These are phyloP conservation scores for Pachliopta kotzebuea DNA, from an alignment of 2,888 invertebrate species.

Conservation along the genomic window DNA sequence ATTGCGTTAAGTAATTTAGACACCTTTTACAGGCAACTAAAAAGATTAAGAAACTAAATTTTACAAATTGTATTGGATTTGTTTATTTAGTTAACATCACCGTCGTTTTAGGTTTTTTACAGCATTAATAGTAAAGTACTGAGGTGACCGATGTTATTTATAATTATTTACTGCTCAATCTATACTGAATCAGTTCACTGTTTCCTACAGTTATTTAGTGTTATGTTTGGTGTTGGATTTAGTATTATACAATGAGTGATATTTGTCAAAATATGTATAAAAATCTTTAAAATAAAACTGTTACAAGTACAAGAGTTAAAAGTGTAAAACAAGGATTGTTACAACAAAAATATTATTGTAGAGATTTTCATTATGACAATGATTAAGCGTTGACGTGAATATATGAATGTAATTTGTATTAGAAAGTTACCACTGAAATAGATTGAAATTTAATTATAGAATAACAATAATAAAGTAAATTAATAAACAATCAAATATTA, in stretches of 20 bases:
- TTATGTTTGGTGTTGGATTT: too few relatives aligned
- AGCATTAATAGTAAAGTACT: too few relatives aligned
- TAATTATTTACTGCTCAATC: too few relatives aligned
- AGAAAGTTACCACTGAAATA: background rate
- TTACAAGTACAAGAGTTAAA: too few relatives aligned
- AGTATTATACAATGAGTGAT: too few relatives aligned
- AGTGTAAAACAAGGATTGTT: background rate
- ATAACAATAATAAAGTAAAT: slow-evolving; percentile 5
- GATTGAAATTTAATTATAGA: slow-evolving; percentile 1
- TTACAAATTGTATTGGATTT: background rate
- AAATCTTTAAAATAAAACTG: too few relatives aligned
- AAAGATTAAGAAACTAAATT: background rate
- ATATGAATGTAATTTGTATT: background rate
- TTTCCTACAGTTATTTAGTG: too few relatives aligned
- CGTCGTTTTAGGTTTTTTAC: too few relatives aligned
- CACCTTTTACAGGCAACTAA: background rate
- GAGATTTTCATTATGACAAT: background rate
- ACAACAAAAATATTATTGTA: background rate
- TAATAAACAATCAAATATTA: slow-evolving; percentile 12
- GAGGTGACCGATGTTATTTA: too few relatives aligned
- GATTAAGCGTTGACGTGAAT: background rate
- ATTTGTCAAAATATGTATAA: too few relatives aligned
- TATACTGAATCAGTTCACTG: too few relatives aligned
- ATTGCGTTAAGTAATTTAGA: background rate
- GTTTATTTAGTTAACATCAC: too few relatives aligned